Percentiles rank a stretch among this genome's conserved stretches.
Conservation (phyloP, 2,113 vertebrate species). For the Hucho hucho region DNA sequence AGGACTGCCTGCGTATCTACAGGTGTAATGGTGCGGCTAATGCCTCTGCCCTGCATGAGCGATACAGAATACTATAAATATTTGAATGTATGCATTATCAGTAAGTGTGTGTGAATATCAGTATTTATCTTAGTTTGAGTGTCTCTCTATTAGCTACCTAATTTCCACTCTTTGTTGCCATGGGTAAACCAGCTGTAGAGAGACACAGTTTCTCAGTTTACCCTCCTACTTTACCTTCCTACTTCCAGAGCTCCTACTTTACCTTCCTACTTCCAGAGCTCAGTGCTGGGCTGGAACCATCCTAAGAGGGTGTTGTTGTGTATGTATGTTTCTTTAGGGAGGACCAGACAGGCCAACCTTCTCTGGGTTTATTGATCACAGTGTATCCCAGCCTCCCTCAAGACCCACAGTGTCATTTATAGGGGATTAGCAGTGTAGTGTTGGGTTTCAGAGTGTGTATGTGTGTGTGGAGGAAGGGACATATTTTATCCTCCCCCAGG, state of each 20-base stretch:
- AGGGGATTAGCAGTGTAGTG: conserved; percentile 38
- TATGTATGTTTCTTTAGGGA: conserved; percentile 46
- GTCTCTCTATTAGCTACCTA: too few relatives aligned
- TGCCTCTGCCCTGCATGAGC: conserved; percentile 64
- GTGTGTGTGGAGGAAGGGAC: conserved; percentile 1
- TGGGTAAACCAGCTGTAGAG: too few relatives aligned
- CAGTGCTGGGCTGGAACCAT: neutral
- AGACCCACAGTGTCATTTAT: conserved; percentile 20
- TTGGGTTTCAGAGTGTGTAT: neutral
- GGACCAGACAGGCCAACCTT: conserved; percentile 52
- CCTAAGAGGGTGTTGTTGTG: conserved; percentile 1
- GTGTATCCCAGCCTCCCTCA: conserved; percentile 30
- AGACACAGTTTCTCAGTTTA: too few relatives aligned
- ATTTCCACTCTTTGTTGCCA: too few relatives aligned
- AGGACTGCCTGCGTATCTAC: conserved; percentile 66
- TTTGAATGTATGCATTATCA: conserved; percentile 66
- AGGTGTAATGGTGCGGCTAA: conserved; percentile 75
- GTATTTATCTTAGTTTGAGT: neutral
- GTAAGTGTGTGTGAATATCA: conserved; percentile 44
- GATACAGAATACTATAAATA: conserved; percentile 64
- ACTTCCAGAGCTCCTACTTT: too few relatives aligned
- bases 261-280: too few relatives aligned
- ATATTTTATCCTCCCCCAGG: neutral
- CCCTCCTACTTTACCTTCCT: too few relatives aligned
- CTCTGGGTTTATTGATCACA: conserved; percentile 56